Evolutionary conservation across 37 sponge, comb jelly and placozoan genomes (phyloP).

Genomic region (Haliclona indistincta): DNA sequence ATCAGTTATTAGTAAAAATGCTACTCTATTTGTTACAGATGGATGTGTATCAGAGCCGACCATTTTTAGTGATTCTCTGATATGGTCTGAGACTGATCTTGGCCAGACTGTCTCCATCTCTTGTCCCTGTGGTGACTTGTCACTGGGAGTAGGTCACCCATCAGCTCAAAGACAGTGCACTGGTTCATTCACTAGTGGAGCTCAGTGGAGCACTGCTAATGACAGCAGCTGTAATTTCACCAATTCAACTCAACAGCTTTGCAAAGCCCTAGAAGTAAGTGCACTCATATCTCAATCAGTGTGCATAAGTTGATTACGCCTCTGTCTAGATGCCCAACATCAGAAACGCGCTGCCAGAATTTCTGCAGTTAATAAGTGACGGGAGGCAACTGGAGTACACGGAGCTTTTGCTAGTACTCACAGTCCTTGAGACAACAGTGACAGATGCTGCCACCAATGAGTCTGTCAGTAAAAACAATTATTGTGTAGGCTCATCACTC

Average conservation of each 20-base stretch:
- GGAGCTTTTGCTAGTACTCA: too few relatives aligned
- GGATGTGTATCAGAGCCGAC: conserved; percentile 9
- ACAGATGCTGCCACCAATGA: too few relatives aligned
- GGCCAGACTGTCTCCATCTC: not conserved
- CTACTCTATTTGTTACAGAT: not conserved
- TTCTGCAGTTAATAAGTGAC: too few relatives aligned
- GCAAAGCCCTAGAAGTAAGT: not conserved
- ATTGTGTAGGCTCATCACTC: too few relatives aligned
- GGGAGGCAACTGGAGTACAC: too few relatives aligned
- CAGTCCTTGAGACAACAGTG: too few relatives aligned
- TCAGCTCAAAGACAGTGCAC: not conserved
- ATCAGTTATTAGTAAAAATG: too few relatives aligned
- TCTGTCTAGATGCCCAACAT: too few relatives aligned
- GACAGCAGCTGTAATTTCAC: not conserved
- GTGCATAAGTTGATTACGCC: too few relatives aligned
- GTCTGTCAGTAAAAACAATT: too few relatives aligned
- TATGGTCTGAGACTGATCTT: conserved; percentile 1
- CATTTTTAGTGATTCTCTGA: not conserved
- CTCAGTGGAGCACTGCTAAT: not conserved
- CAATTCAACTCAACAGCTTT: not conserved
- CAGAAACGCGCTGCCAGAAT: too few relatives aligned
- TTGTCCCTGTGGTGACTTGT: conserved; percentile 8
- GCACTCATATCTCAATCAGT: too few relatives aligned
- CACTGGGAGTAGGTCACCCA: not conserved
- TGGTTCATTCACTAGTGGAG: not conserved